Percentiles rank a stretch among this genome's conserved stretches.
These are phyloP conservation scores for Leptopilina myrica DNA, from an alignment of 2,888 invertebrate genomes.

Conservation along the genomic window DNA sequence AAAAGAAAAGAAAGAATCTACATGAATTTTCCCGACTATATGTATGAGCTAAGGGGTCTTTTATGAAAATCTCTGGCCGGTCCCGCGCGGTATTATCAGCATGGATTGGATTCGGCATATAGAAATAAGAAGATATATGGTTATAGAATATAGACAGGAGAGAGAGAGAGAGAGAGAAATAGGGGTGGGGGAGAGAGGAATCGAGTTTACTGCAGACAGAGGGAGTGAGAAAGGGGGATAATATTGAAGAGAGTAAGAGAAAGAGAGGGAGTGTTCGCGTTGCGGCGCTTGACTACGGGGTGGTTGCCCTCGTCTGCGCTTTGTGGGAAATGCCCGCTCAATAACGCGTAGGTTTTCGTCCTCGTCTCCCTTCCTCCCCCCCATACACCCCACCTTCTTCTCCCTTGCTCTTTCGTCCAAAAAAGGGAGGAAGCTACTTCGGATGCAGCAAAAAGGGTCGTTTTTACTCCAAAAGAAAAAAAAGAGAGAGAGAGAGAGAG, in stretches of 20 bases:
- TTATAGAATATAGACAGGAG: neutral
- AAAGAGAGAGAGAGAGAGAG: no score
- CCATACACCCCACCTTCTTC: conserved; percentile 42
- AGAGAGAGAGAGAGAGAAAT: conserved; percentile 51
- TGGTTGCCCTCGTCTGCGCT: conserved; percentile 76
- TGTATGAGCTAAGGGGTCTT: neutral
- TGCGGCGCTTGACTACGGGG: conserved; percentile 70
- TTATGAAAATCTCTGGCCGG: conserved; percentile 27
- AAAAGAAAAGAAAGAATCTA: no score
- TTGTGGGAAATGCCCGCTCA: conserved; percentile 76
- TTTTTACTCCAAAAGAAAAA: conserved; percentile 53
- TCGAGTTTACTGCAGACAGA: conserved; percentile 45
- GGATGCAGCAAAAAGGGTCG: conserved; percentile 46
- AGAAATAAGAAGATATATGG: conserved; percentile 50
- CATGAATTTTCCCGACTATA: no score
- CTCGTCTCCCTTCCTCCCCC: conserved; percentile 59
- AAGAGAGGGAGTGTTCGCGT: conserved; percentile 61
- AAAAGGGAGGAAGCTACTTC: conserved; percentile 47
- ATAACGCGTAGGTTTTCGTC: conserved; percentile 72
- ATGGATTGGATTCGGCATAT: conserved; percentile 40
- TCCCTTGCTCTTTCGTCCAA: conserved; percentile 47
- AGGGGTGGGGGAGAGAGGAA: conserved; percentile 4
- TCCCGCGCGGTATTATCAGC: conserved; percentile 18
- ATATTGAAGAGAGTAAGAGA: conserved; percentile 44
- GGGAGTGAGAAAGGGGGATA: conserved; percentile 49